Percentiles rank a stretch among this genome's conserved stretches.
phyloP scores from a whole-genome alignment of 2,113 vertebrate genomes.

The Callospermophilus lateralis region DNA sequence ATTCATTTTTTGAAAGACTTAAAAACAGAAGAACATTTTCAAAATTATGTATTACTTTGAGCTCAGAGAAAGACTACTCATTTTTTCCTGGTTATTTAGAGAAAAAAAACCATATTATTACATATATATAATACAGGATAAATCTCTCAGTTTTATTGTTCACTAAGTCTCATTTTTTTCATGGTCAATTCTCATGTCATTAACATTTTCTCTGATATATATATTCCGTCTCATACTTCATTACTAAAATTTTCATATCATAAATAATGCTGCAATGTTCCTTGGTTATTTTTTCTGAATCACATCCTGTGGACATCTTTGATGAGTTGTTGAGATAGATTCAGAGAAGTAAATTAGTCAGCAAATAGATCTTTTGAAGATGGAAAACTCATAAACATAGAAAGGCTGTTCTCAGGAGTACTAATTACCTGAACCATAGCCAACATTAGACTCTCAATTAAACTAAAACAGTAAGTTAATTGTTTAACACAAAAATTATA shows the following conservation, averaged over 20 bases:
- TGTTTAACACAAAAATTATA: neutral
- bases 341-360: neutral
- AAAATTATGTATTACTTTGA: neutral
- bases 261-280: neutral
- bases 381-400: neutral
- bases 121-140: neutral
- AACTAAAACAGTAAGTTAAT: neutral
- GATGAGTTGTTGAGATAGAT: neutral
- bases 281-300: neutral
- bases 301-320: neutral
- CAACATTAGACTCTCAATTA: neutral
- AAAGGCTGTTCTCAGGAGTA: neutral
- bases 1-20: neutral
- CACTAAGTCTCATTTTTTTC: neutral
- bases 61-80: neutral
- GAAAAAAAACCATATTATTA: neutral
- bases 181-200: neutral
- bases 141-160: neutral
- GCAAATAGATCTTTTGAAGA: too few species aligned
- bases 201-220: neutral
- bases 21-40: neutral
- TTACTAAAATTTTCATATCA: neutral
- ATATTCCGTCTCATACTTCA: neutral
- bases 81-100: neutral
- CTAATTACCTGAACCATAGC: neutral